These are phyloP conservation scores for Cervus canadensis DNA, from an alignment of 2,113 vertebrate genomes.

Conservation along the genomic window DNA sequence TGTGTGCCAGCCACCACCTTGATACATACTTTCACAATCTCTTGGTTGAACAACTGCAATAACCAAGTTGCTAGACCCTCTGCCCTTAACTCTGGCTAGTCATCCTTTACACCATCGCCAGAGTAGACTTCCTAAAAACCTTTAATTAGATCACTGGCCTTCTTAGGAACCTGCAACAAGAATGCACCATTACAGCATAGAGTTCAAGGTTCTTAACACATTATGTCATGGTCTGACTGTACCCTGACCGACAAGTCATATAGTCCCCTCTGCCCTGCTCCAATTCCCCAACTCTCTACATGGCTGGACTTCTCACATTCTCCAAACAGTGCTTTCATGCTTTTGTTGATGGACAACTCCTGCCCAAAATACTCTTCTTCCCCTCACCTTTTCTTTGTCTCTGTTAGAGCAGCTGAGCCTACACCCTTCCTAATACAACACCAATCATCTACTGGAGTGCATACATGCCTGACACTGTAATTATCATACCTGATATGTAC, in stretches of 20 bases:
- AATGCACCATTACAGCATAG: neutral
- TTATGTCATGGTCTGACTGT: neutral
- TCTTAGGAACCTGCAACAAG: neutral
- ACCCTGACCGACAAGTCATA: neutral
- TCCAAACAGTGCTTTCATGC: neutral
- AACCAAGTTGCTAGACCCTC: neutral
- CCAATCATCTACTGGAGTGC: neutral
- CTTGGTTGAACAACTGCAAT: neutral
- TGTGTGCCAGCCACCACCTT: neutral
- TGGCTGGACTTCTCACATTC: neutral
- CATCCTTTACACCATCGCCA: neutral
- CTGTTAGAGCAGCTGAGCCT: neutral
- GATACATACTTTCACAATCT: neutral
- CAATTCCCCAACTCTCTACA: neutral
- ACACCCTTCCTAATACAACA: neutral
- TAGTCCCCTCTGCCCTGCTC: neutral
- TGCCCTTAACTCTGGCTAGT: neutral
- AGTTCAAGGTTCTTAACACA: neutral
- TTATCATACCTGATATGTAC: neutral
- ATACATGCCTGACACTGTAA: neutral
- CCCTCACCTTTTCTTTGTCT: neutral
- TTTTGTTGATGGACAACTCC: neutral
- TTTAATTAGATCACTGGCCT: neutral
- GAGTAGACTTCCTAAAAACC: neutral
- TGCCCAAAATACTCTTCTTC: neutral